Evolutionary conservation across 2,888 invertebrate species (phyloP).

Genomic region (Sphaerophoria taeniata): DNA sequence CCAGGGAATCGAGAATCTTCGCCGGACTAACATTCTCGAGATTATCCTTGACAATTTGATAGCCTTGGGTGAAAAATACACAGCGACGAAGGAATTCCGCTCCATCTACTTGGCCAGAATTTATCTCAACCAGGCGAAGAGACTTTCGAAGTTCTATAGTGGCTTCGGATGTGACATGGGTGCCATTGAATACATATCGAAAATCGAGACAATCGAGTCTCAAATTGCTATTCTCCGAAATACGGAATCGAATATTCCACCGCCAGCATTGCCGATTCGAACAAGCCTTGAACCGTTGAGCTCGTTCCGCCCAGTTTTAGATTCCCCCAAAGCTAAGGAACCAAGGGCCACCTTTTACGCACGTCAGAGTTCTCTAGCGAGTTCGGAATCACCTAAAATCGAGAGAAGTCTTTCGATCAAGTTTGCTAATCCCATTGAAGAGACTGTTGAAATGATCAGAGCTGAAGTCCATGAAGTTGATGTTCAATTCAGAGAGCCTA

Average conservation of each 20-base stretch:
- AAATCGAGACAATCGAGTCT: conserved; percentile 84
- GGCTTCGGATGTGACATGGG: conserved; percentile 84
- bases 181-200: conserved; percentile 84
- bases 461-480: conserved; percentile 50
- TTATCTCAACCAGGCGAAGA: conserved; percentile 88
- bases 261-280: conserved; percentile 77
- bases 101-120: conserved; percentile 86
- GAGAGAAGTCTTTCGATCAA: conserved; percentile 12
- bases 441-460: too few relatives aligned
- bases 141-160: conserved; percentile 86
- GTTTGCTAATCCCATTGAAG: too few relatives aligned
- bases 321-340: conserved; percentile 36
- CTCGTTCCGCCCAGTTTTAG: conserved; percentile 52
- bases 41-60: conserved; percentile 90
- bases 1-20: conserved; percentile 84
- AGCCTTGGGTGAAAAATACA: conserved; percentile 85
- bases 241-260: conserved; percentile 72
- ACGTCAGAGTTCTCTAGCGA: conserved; percentile 40
- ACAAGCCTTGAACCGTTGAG: conserved; percentile 76
- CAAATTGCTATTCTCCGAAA: conserved; percentile 82
- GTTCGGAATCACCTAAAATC: conserved; percentile 35
- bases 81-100: conserved; percentile 85
- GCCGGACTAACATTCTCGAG: conserved; percentile 86
- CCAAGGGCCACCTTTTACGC: conserved; percentile 42
- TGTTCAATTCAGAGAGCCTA: conserved; percentile 34